These are phyloP conservation scores for Sclerodermus sp. DNA, from an alignment of 2,888 invertebrate genomes.

Conservation along the genomic window DNA sequence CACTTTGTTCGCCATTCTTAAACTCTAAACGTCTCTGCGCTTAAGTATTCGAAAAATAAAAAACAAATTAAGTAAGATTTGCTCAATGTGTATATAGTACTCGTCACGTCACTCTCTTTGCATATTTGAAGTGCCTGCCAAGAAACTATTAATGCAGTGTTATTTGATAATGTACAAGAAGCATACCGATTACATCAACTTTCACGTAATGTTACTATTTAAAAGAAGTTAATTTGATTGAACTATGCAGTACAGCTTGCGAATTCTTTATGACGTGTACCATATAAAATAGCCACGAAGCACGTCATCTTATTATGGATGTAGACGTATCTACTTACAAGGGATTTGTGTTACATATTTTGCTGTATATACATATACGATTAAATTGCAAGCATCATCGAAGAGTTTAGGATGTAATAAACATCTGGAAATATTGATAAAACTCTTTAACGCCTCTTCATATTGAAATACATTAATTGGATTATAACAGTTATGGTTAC, in stretches of 20 bases:
- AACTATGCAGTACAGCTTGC: too few species aligned
- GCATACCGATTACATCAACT: not conserved
- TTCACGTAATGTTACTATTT: not conserved
- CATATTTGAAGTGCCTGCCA: too few species aligned
- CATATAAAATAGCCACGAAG: constrained; percentile 10
- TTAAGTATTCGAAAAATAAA: not conserved
- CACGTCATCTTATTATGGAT: constrained; percentile 17
- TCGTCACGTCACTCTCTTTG: not conserved
- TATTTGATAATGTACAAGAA: too few species aligned
- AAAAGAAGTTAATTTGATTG: too few species aligned
- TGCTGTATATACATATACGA: constrained; percentile 25
- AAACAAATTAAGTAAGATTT: too few species aligned
- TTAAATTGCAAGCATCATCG: constrained; percentile 16
- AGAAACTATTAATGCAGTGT: too few species aligned
- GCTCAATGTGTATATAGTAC: not conserved
- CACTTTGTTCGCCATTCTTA: constrained; percentile 17
- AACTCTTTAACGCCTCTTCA: constrained; percentile 12
- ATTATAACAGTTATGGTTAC: constrained; percentile 19
- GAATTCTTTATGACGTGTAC: too few species aligned
- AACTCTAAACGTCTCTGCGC: constrained; percentile 10
- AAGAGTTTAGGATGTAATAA: constrained; percentile 21
- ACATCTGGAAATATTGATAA: constrained; percentile 18
- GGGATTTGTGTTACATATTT: constrained; percentile 7
- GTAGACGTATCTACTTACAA: constrained; percentile 15
- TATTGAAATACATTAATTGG: constrained; percentile 16